Conservation (phyloP, 2,113 vertebrate species). For the Lucifuga dentata region DNA sequence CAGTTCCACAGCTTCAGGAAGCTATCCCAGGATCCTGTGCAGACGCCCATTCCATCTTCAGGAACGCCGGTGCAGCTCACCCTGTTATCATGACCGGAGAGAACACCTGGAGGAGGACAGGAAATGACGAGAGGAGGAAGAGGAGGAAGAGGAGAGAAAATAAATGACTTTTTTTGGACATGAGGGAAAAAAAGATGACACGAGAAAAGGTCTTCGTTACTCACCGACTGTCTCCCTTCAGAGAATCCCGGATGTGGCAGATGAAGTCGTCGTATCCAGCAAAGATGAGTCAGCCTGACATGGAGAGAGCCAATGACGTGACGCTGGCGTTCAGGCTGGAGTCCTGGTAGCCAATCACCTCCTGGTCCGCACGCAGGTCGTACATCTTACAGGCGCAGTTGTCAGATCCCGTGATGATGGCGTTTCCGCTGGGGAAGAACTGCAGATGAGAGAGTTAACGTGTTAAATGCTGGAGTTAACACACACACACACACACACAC, state of each 20-base stretch:
- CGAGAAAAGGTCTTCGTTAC: slow-evolving; percentile 39
- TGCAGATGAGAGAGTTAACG: slow-evolving; percentile 61
- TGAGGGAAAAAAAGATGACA: not conserved
- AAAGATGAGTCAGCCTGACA: slow-evolving; percentile 93
- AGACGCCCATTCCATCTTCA: slow-evolving; percentile 94
- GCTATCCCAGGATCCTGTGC: slow-evolving; percentile 99
- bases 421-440: slow-evolving; percentile 90
- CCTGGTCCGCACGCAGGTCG: slow-evolving; percentile 94
- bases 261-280: slow-evolving; percentile 98
- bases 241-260: slow-evolving; percentile 96
- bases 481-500: too few species aligned
- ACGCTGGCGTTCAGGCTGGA: slow-evolving; percentile 91
- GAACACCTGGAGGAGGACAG: slow-evolving; percentile 86
- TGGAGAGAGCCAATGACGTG: slow-evolving; percentile 93
- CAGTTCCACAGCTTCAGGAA: slow-evolving; percentile 91
- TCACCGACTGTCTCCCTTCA: slow-evolving; percentile 96
- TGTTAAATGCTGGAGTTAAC: not conserved
- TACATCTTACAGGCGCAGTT: slow-evolving; percentile 93
- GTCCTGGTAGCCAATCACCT: slow-evolving; percentile 88
- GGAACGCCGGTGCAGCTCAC: slow-evolving; percentile 98
- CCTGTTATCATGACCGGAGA: slow-evolving; percentile 97
- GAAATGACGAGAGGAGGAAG: not conserved
- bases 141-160: slow-evolving; percentile 8
- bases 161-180: too few species aligned
- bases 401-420: slow-evolving; percentile 91